Percentiles rank a stretch among this genome's conserved stretches.
These are phyloP conservation scores for Channa maculata DNA, from an alignment of 2,113 vertebrate genomes.

Conservation along the genomic window DNA sequence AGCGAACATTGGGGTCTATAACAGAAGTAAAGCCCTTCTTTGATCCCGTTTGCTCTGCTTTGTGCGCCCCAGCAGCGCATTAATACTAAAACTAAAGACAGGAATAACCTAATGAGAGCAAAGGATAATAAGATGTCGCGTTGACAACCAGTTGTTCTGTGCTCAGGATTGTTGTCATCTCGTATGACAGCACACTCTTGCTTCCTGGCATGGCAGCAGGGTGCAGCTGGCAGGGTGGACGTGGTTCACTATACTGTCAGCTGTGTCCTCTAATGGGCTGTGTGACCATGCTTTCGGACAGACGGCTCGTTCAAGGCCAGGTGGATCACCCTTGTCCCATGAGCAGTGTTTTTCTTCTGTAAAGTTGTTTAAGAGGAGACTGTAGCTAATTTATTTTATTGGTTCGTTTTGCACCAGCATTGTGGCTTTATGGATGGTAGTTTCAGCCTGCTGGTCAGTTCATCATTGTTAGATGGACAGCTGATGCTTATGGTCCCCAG, in stretches of 20 bases:
- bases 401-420: no score
- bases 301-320: slow-evolving; percentile 5
- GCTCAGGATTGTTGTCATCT: slow-evolving; percentile 44
- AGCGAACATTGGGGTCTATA: background rate
- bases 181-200: slow-evolving; percentile 21
- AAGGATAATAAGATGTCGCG: slow-evolving; percentile 27
- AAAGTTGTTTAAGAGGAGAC: no score
- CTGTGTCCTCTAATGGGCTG: slow-evolving; percentile 29
- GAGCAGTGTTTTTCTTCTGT: no score
- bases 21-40: background rate
- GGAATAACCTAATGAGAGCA: slow-evolving; percentile 18
- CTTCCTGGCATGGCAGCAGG: slow-evolving; percentile 25
- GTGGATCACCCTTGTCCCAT: background rate
- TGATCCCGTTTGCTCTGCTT: slow-evolving; percentile 1
- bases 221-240: slow-evolving; percentile 52
- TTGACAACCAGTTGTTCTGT: slow-evolving; percentile 53
- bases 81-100: slow-evolving; percentile 9
- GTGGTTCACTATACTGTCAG: slow-evolving; percentile 21
- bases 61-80: background rate
- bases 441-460: no score
- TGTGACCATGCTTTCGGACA: background rate
- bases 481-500: no score
- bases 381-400: no score
- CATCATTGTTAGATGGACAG: no score
- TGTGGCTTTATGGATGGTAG: no score